Conservation (phyloP, 92 coral and sea anemone species). For the Metridium senile region DNA sequence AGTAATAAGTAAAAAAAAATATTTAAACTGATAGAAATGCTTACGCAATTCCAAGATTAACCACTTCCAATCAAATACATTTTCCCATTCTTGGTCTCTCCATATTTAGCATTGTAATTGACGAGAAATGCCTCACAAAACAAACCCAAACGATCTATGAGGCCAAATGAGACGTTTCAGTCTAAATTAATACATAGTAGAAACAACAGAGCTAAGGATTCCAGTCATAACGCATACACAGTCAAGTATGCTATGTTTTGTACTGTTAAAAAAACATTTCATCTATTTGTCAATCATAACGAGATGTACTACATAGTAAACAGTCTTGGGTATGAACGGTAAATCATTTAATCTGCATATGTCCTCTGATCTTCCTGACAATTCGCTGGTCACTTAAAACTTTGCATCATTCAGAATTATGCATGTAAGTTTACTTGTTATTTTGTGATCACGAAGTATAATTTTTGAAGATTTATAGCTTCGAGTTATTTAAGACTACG, state of each 20-base stretch:
- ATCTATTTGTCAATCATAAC: no score
- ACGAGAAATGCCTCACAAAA: neutral
- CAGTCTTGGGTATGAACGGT: no score
- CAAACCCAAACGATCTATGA: neutral
- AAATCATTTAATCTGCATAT: no score
- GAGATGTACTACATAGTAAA: no score
- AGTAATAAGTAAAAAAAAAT: neutral
- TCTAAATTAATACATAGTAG: neutral
- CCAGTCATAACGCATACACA: constrained; percentile 26
- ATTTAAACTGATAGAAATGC: neutral
- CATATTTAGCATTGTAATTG: neutral
- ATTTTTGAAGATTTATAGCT: no score
- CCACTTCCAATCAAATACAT: no score
- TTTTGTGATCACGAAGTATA: no score
- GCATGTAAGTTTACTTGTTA: no score
- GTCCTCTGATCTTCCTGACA: no score
- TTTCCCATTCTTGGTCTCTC: neutral
- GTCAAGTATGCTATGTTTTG: constrained; percentile 12
- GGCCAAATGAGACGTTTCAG: neutral
- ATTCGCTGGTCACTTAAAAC: no score
- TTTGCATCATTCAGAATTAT: no score
- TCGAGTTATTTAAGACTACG: no score
- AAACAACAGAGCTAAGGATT: constrained; percentile 2
- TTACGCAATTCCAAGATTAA: neutral
- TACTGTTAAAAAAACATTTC: neutral